Evolutionary conservation across 1,140 invertebrate species (phyloP).

Genomic region (Alviniconcha marisindica): DNA sequence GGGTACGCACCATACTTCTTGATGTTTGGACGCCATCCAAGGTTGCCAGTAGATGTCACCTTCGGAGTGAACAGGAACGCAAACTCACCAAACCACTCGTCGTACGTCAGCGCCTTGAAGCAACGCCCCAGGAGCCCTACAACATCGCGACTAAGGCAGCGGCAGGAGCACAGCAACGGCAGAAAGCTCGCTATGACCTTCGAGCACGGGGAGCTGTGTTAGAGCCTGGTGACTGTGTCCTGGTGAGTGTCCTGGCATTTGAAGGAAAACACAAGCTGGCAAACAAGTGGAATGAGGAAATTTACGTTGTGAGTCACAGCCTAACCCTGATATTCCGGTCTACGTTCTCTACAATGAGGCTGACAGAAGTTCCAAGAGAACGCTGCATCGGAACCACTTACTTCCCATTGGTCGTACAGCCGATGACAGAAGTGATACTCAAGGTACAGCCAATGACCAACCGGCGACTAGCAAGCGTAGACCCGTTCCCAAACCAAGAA

Average conservation of each 20-base stretch:
- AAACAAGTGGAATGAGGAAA: conserved; percentile 40
- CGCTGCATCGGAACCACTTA: conserved; percentile 44
- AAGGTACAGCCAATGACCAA: too few species aligned
- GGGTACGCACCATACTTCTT: conserved; percentile 36
- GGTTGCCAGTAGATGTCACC: conserved; percentile 35
- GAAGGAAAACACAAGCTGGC: conserved; percentile 44
- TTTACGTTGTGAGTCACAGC: conserved; percentile 35
- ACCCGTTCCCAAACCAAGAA: too few species aligned
- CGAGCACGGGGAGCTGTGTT: conserved; percentile 32
- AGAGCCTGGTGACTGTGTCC: conserved; percentile 42
- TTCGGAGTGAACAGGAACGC: conserved; percentile 23
- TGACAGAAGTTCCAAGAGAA: conserved; percentile 14
- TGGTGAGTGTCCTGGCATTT: conserved; percentile 33
- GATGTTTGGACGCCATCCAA: conserved; percentile 39
- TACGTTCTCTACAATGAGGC: conserved; percentile 37
- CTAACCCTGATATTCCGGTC: conserved; percentile 44
- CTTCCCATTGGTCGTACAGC: too few species aligned
- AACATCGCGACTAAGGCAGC: neutral
- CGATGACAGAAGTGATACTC: too few species aligned
- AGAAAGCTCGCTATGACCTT: conserved; percentile 35
- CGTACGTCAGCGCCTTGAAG: conserved; percentile 25
- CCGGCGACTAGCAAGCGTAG: too few species aligned
- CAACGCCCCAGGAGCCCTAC: conserved; percentile 20
- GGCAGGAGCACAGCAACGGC: neutral
- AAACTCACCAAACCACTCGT: too few species aligned